Evolutionary conservation across 2,888 invertebrate genomes (phyloP).

Genomic region (Vesta saturnalis): DNA sequence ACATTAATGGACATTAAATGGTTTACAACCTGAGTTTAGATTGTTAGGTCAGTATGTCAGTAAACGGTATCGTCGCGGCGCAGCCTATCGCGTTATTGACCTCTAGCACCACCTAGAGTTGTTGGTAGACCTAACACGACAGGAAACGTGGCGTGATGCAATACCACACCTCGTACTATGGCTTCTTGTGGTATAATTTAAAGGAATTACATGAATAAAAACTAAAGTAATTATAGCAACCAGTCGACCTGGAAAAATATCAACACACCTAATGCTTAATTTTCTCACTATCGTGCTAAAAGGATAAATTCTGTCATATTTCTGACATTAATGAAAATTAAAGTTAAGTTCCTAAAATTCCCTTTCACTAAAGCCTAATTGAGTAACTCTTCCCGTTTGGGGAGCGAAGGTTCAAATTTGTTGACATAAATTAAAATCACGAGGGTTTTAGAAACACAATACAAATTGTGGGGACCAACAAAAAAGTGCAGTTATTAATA

Average conservation of each 20-base stretch:
- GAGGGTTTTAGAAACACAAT: too few relatives aligned
- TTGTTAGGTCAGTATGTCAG: slow-evolving; percentile 50
- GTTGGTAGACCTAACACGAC: slow-evolving; percentile 35
- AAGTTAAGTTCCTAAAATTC: background rate
- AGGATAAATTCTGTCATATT: too few relatives aligned
- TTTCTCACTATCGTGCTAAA: background rate
- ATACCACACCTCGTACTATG: slow-evolving; percentile 39
- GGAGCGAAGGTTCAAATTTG: background rate
- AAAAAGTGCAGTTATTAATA: too few relatives aligned
- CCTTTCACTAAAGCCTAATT: background rate
- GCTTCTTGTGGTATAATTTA: slow-evolving; percentile 33
- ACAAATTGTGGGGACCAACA: too few relatives aligned
- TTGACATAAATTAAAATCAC: background rate
- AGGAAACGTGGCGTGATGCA: slow-evolving; percentile 42
- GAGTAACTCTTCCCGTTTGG: background rate
- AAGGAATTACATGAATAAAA: slow-evolving; percentile 31
- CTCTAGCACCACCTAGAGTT: slow-evolving; percentile 23
- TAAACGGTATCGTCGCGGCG: slow-evolving; percentile 29
- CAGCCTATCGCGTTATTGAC: slow-evolving; percentile 35
- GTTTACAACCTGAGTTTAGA: slow-evolving; percentile 48
- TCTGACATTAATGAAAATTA: background rate
- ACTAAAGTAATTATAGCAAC: slow-evolving; percentile 21
- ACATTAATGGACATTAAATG: slow-evolving; percentile 46
- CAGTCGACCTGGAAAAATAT: slow-evolving; percentile 27
- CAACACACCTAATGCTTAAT: background rate